A percentile compares a stretch with the other conserved stretches of the same genome.
Conservation (phyloP, 2,888 invertebrate genomes). For the Sinotaia quadrata region DNA sequence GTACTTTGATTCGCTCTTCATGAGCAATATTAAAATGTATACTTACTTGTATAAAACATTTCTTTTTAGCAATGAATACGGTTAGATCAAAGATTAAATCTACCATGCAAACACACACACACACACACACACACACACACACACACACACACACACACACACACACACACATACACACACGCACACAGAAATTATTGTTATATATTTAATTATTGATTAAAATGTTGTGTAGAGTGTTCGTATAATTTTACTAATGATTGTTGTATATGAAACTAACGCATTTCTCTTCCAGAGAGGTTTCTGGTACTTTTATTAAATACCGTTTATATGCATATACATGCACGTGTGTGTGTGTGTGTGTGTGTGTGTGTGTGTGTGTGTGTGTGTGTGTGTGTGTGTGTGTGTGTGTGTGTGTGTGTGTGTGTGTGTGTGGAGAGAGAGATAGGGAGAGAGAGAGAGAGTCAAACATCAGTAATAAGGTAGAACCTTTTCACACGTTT, state of each 20-base stretch:
- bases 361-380: slow-evolving; percentile 16
- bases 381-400: slow-evolving; percentile 20
- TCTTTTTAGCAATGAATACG: no score
- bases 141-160: background rate
- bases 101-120: slow-evolving; percentile 10
- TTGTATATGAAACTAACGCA: no score
- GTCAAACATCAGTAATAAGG: background rate
- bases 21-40: no score
- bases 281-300: background rate
- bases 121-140: slow-evolving; percentile 20
- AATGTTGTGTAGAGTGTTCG: no score
- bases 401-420: background rate
- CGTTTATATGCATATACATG: background rate
- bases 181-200: background rate
- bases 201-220: background rate
- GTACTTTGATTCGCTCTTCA: no score
- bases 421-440: slow-evolving; percentile 5
- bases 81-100: no score
- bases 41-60: no score
- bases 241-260: no score
- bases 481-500: background rate
- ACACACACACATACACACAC: background rate
- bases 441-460: background rate
- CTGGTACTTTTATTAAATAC: background rate
- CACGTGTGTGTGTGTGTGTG: slow-evolving; percentile 12